A percentile compares a stretch with the other conserved stretches of the same genome.
phyloP scores from a whole-genome alignment of 2,888 invertebrate genomes.

The Poecilobothrus nobilitatus region DNA sequence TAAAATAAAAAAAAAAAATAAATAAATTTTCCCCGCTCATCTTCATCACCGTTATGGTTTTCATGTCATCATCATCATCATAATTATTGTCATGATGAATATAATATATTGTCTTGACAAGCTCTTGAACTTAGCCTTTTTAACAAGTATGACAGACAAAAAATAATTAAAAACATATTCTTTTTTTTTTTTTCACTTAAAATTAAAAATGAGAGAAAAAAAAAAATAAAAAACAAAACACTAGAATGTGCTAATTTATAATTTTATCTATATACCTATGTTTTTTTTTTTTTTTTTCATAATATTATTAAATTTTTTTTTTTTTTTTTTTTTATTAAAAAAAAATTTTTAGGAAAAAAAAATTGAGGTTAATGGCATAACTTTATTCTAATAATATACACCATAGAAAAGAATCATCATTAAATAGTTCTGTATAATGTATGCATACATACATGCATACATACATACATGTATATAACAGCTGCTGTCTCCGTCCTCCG shows the following conservation, averaged over 20 bases:
- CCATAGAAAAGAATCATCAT: too few species aligned
- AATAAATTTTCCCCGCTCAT: background rate
- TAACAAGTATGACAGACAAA: background rate
- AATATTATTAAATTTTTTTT: conserved; percentile 7
- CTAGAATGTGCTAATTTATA: background rate
- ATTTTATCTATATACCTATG: background rate
- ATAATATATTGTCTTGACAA: background rate
- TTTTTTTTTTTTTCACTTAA: background rate
- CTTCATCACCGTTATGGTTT: too few species aligned
- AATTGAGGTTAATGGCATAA: conserved; percentile 9
- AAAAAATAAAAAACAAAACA: background rate
- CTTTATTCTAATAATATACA: background rate
- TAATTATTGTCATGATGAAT: too few species aligned
- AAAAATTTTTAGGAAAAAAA: background rate
- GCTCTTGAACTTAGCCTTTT: conserved; percentile 11
- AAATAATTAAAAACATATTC: too few species aligned
- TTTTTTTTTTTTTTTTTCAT: too few species aligned
- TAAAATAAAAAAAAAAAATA: too few species aligned
- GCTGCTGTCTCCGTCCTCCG: too few species aligned
- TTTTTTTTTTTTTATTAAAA: conserved; percentile 6
- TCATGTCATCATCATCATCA: too few species aligned
- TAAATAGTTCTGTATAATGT: too few species aligned
- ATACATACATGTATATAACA: too few species aligned
- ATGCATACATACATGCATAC: too few species aligned
- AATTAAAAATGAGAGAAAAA: background rate